Evolutionary conservation across 2,113 vertebrate species (phyloP).

Genomic region (Smithornis capensis): DNA sequence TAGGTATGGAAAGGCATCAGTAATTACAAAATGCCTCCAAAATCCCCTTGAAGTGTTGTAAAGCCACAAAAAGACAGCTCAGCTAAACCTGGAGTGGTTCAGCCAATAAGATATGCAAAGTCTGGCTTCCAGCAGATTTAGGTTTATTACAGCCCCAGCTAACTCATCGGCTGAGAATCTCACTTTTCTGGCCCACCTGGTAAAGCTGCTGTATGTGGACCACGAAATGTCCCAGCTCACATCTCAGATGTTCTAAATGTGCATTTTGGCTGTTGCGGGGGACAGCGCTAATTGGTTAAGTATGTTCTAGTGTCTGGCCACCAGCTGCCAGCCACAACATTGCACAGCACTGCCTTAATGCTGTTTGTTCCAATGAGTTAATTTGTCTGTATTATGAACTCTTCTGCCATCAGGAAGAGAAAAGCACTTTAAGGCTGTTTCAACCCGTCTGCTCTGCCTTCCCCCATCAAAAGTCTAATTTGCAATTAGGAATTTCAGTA

Average conservation of each 20-base stretch:
- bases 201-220: conserved; percentile 13
- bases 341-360: background rate
- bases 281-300: conserved; percentile 47
- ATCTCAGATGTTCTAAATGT: conserved; percentile 46
- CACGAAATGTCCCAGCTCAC: conserved; percentile 12
- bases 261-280: background rate
- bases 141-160: conserved; percentile 13
- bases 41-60: conserved; percentile 38
- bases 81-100: conserved; percentile 9
- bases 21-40: conserved; percentile 25
- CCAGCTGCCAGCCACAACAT: conserved; percentile 50
- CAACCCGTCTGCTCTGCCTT: conserved; percentile 37
- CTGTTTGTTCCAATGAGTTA: conserved; percentile 36
- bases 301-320: conserved; percentile 53
- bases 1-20: background rate
- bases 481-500: conserved; percentile 50
- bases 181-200: conserved; percentile 50
- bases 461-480: conserved; percentile 43
- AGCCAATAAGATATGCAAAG: conserved; percentile 33
- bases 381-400: conserved; percentile 51
- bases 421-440: conserved; percentile 51
- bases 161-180: conserved; percentile 29
- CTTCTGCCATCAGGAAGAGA: conserved; percentile 18
- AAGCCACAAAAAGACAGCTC: background rate
- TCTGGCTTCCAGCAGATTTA: background rate